phyloP scores from a whole-genome alignment of 2,797 vertebrate species.

The Platyrinchus mystaceus region DNA sequence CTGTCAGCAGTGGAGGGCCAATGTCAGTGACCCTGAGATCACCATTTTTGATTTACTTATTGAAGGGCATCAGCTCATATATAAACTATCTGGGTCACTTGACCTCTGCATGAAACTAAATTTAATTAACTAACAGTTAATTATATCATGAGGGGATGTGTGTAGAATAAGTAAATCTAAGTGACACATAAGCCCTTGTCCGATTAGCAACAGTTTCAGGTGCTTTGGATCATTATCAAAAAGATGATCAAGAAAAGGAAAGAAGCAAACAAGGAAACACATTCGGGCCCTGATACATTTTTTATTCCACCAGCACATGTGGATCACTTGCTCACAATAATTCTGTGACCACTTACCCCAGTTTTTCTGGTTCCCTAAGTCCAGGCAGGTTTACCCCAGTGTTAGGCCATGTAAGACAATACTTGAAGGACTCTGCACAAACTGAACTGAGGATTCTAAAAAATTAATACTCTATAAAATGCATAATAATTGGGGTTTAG shows the following conservation, averaged over 20 bases:
- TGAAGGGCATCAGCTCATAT: background rate
- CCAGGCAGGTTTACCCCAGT: background rate
- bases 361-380: background rate
- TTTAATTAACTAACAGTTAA: conserved; percentile 32
- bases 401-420: background rate
- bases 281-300: accelerated
- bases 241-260: background rate
- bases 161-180: background rate
- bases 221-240: background rate
- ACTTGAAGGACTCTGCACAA: background rate
- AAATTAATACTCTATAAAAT: conserved; percentile 30
- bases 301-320: background rate
- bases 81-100: background rate
- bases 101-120: conserved; percentile 9
- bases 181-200: background rate
- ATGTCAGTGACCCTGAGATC: background rate
- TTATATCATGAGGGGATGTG: background rate
- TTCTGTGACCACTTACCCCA: background rate
- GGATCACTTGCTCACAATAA: background rate
- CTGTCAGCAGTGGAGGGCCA: background rate
- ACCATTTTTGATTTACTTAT: background rate
- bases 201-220: background rate
- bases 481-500: conserved; percentile 6
- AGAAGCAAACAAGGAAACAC: background rate
- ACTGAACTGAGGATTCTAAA: background rate